phyloP scores from a whole-genome alignment of 2,797 vertebrate species.

The Enteromius afrohamiltoni region DNA sequence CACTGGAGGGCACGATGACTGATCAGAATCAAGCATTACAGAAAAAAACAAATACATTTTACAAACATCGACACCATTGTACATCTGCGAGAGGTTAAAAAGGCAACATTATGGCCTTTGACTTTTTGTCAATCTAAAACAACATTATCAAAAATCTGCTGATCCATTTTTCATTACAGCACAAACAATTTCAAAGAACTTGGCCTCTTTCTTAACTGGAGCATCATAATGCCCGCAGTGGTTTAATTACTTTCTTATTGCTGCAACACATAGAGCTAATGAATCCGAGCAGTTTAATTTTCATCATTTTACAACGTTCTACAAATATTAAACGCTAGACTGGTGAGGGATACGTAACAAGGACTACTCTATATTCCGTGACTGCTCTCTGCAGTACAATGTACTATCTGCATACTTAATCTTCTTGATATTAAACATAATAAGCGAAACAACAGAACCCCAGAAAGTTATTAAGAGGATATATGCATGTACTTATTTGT shows the following conservation, averaged over 20 bases:
- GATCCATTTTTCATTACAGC: conserved; percentile 40
- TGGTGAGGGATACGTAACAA: conserved; percentile 26
- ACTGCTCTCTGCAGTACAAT: conserved; percentile 9
- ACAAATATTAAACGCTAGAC: conserved; percentile 39
- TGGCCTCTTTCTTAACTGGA: conserved; percentile 54
- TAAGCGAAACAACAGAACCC: conserved; percentile 19
- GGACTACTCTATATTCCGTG: neutral
- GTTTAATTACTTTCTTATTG: conserved; percentile 48
- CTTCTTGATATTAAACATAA: conserved; percentile 21
- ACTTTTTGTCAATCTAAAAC: conserved; percentile 3
- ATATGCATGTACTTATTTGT: conserved; percentile 19
- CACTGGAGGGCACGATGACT: neutral
- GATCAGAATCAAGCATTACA: neutral
- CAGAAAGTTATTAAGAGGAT: conserved; percentile 17
- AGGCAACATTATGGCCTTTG: neutral
- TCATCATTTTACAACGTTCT: conserved; percentile 21
- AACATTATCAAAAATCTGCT: conserved; percentile 8
- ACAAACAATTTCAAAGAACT: conserved; percentile 47
- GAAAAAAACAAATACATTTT: neutral
- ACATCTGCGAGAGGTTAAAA: neutral
- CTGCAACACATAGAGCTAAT: conserved; percentile 49
- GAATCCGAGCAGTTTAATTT: conserved; percentile 46
- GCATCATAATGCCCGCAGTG: conserved; percentile 45
- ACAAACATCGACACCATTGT: neutral
- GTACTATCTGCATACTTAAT: conserved; percentile 1